Evolutionary conservation across 1,140 invertebrate species (phyloP), one percentile per base, ranked within the genome.

Genomic region (Calliphora vicina): DNA sequence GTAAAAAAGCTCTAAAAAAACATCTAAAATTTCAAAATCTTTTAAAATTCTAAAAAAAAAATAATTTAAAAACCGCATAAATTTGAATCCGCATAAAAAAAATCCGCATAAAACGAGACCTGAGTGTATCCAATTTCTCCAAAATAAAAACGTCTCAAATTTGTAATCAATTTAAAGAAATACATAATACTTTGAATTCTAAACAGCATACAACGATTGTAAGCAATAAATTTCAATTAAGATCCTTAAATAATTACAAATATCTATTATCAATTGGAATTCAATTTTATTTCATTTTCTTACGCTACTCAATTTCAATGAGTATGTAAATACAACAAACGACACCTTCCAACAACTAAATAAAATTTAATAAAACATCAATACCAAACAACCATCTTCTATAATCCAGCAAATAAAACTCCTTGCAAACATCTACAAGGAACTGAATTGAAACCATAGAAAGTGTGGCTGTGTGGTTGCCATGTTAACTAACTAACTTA

Each of bases 171-270:
- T 35, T 35, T 35, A 35, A 35, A 35, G 10, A 2, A 35, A 35
- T 29, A 35, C 5, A 35, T 35, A 35, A 5, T 8, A 35, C 35
- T 35, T 35, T 35, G 35, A 5, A 35, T 35, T 8, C 35, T 8
- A 35, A 35, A 35, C 10, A 35, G 35, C 35, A 35, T 35, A 35
- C 10, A 35, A 35, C 1, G 35, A 35, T 35, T 57, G 2, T 2
- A 13, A 20, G 73, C n/a, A 35, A 76, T 76, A 76, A 42, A 76
- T 78, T 78, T 43, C 74, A 78, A 78, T 78, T 78, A 78, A 83
- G 61, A 50, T 76, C 26, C 35, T 74, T 45, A 76, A 78, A 78
- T 78, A 78, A 78, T 78, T 78, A 78, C 35, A 78, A 78, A 78
- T 23, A 45, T 29, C 26, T 45, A 20, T 29, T 61, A 29, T 67